Base-by-base conservation (phyloP, 1,140 invertebrate species). In the Magallana angulata region DNA sequence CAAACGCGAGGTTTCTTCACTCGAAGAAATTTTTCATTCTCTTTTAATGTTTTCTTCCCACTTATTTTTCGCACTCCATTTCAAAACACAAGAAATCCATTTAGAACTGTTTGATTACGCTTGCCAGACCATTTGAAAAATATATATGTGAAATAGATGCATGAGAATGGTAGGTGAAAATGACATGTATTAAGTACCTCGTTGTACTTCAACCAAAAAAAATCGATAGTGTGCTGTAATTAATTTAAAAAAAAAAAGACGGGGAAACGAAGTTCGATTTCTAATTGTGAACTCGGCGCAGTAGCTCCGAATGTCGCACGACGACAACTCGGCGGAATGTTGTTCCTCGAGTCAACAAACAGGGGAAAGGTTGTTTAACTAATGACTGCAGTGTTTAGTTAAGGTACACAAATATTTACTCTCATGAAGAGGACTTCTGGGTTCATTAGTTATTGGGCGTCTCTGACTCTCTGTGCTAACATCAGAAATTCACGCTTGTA, bases 351-450 rank as follows among this genome's bases (percentile, higher is more conserved):
- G 68, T 12, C 24, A 18, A 30, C 68, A 62, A 62, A 76, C 68
- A 36, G 36, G 36, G 18, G 36, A 30, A 76, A 8, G n/a, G 11
- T 76, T 76, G 68, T 76, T 76, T 76, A 76, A 30, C 24, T 48
- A 48, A 48, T 48, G 36, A 48, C 36, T 76, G 12, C 2, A 76
- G 24, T 30, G 60, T 64, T 64, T 64, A 64, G 60, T n/a, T 64
- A n/a, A n/a, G 68, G 68, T 36, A 76, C 18, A 76, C 24, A 76
- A 76, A 76, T 76, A 76, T 76, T 76, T 76, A 30, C 24, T 76
- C 12, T 76, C 68, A 30, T 76, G 68, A 76, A 76, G 68, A 30
- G 7, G 68, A 11, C 24, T 12, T 14, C 14, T 62, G 36, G 36
- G 36, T 48, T 48, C 36, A 48, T 48, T 48, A 48, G 2, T 48